phyloP scores from a whole-genome alignment of 1,140 invertebrate genomes.

The Drosophila quadrilineata region DNA sequence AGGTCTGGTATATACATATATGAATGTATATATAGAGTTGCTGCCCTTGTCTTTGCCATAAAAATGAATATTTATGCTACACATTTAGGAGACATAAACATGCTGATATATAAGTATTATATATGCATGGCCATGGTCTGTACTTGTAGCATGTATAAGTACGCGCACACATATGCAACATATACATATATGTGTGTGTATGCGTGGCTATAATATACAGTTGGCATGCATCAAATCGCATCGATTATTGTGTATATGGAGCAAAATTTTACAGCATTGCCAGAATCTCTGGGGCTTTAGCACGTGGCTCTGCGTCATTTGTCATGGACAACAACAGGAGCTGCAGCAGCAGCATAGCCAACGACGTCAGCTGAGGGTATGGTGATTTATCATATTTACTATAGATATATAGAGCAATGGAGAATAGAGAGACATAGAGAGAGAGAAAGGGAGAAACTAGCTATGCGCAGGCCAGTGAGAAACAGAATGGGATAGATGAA shows the following conservation, averaged over 20 bases:
- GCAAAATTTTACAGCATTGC: constrained; percentile 18
- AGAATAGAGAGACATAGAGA: background rate
- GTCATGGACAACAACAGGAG: constrained; percentile 55
- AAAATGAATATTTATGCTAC: constrained; percentile 74
- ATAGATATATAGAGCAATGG: constrained; percentile 39
- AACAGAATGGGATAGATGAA: no score
- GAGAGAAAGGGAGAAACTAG: background rate
- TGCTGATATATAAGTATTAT: constrained; percentile 59
- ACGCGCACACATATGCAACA: background rate
- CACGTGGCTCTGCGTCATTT: constrained; percentile 58
- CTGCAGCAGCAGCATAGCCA: constrained; percentile 15
- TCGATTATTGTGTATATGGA: constrained; percentile 67
- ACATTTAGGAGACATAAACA: constrained; percentile 60
- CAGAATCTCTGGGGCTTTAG: constrained; percentile 34
- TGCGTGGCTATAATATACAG: constrained; percentile 12
- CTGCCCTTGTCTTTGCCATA: constrained; percentile 64
- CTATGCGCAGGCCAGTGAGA: background rate
- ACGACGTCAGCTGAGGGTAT: constrained; percentile 13
- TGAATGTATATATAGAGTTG: background rate
- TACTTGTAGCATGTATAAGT: constrained; percentile 20
- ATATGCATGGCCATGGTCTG: constrained; percentile 44
- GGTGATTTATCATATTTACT: constrained; percentile 77
- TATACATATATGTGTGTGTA: background rate
- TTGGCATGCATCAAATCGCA: constrained; percentile 75
- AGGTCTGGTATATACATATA: background rate